Percentiles rank a stretch among this genome's conserved stretches.
These are phyloP conservation scores for Molossus molossus DNA, from an alignment of 2,797 vertebrate genomes.

Conservation along the genomic window DNA sequence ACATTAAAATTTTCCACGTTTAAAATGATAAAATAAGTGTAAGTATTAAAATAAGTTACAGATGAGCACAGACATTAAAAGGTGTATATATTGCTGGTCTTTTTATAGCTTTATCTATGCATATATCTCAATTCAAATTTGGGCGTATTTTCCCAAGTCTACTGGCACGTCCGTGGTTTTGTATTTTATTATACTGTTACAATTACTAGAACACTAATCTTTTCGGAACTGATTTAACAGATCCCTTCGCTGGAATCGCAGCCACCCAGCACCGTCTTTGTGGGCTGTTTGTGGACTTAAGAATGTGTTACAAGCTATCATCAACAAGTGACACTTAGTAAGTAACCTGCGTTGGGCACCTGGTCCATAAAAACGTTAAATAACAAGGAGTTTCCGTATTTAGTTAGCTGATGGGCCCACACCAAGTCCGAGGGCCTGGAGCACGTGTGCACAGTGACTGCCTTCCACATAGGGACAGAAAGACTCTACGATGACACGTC, in stretches of 20 bases:
- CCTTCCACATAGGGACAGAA: not conserved
- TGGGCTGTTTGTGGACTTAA: not conserved
- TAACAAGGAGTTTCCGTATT: not conserved
- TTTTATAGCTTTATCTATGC: not conserved
- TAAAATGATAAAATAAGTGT: slow-evolving; percentile 34
- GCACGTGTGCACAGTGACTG: not conserved
- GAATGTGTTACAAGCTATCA: not conserved
- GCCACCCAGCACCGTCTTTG: not conserved
- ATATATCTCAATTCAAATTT: not conserved
- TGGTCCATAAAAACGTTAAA: not conserved
- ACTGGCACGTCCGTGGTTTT: not conserved
- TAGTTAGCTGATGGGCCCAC: not conserved
- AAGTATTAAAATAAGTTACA: slow-evolving; percentile 33
- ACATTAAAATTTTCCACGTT: slow-evolving; percentile 21
- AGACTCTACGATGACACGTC: not conserved
- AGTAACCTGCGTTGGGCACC: not conserved
- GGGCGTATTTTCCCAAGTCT: not conserved
- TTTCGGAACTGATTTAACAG: not conserved
- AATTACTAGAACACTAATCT: not conserved
- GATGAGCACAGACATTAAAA: not conserved
- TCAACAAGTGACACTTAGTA: not conserved
- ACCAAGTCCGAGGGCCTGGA: not conserved
- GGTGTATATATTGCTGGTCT: not conserved
- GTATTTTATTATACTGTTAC: not conserved
- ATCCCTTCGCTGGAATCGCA: not conserved